Conservation (phyloP, 2,113 vertebrate genomes). For the Ictalurus punctatus region DNA sequence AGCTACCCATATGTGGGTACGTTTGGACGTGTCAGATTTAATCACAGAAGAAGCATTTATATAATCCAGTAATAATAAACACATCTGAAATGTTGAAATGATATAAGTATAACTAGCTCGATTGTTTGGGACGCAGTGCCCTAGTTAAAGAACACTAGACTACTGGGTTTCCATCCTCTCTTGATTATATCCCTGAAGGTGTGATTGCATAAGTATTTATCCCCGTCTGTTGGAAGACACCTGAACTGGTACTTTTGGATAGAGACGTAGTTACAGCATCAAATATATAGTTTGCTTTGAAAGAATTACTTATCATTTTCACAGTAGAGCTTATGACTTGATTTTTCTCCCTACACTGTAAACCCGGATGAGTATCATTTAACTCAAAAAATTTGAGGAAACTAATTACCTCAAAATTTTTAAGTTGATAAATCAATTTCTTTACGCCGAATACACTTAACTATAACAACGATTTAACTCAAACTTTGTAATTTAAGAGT, state of each 20-base stretch:
- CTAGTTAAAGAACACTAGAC: background rate
- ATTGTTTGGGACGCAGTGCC: background rate
- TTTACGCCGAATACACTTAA: too few species aligned
- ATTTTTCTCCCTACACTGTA: background rate
- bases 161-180: background rate
- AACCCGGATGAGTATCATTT: too few species aligned
- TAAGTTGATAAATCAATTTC: too few species aligned
- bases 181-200: background rate
- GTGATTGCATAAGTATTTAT: background rate
- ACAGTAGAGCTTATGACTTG: background rate
- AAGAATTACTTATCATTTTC: background rate
- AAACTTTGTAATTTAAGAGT: too few species aligned
- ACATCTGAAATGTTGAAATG: background rate
- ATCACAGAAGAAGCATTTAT: background rate
- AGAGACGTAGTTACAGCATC: too few species aligned
- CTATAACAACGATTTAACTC: too few species aligned
- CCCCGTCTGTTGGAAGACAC: background rate
- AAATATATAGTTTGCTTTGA: background rate
- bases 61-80: background rate
- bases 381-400: too few species aligned
- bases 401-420: too few species aligned
- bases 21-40: conserved; percentile 43
- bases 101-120: background rate
- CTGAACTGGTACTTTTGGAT: background rate
- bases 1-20: conserved; percentile 31